Evolutionary conservation across 1,140 invertebrate genomes (phyloP).

Genomic region (Teleogryllus occipitalis): DNA sequence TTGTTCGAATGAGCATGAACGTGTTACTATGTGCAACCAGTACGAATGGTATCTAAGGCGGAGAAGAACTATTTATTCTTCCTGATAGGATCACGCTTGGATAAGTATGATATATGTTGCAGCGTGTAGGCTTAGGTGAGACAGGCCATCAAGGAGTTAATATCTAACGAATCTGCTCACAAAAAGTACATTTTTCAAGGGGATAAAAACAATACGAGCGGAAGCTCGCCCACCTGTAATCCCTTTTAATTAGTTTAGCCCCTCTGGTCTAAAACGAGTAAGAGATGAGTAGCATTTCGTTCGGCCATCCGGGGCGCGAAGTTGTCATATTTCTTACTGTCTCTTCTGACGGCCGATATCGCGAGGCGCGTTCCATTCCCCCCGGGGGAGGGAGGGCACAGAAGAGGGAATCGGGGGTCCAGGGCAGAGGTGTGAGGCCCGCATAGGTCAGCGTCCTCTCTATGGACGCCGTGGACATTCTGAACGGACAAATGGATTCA

Average conservation of each 20-base stretch:
- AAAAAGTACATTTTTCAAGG: not conserved
- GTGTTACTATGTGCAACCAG: too few relatives aligned
- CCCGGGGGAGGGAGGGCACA: too few relatives aligned
- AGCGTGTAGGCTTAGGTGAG: not conserved
- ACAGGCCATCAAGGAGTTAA: not conserved
- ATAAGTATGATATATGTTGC: not conserved
- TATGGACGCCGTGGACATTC: too few relatives aligned
- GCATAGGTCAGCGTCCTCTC: too few relatives aligned
- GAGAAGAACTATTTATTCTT: not conserved
- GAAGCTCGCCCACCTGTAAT: not conserved
- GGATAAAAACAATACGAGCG: not conserved
- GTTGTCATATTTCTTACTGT: too few relatives aligned
- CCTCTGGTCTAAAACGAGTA: not conserved
- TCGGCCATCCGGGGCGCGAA: too few relatives aligned
- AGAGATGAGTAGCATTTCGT: not conserved
- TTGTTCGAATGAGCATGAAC: too few relatives aligned
- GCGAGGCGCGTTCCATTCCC: too few relatives aligned
- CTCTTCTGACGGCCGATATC: too few relatives aligned
- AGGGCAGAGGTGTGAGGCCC: too few relatives aligned
- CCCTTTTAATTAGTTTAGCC: constrained; percentile 15
- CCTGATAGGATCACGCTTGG: not conserved
- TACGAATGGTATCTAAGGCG: not conserved
- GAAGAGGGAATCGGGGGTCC: too few relatives aligned
- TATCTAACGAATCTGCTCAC: not conserved
- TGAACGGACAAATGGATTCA: too few relatives aligned